Evolutionary conservation across 2,797 vertebrate species (phyloP), one percentile per base, ranked within the genome.

Genomic region (Sebastes jordani): DNA sequence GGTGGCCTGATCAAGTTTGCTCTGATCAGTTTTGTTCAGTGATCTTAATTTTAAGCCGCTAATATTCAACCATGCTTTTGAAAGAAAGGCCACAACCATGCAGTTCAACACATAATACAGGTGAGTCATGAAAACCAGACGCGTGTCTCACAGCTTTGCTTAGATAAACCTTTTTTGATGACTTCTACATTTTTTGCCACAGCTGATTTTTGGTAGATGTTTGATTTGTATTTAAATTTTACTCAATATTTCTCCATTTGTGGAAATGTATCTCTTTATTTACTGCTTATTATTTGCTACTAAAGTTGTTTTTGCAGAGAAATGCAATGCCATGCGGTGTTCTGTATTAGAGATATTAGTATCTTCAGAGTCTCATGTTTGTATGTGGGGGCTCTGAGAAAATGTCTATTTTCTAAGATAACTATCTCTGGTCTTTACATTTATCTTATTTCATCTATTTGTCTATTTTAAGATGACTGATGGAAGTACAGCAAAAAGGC

Each of bases 61-160:
- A 52, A 59, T 6, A 6, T 7, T 64, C 55, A 63, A 6, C 11
- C 32, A 46, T 80, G 32, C 61, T 69, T 89, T 64, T 76, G 38
- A 83, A 70, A 70, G 68, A 38, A 78, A 86, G 23, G 22, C 66
- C 78, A 70, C 70, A 66, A 29, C 78, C 64, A 23, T 56, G 71
- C 80, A 72, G 22, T 72, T 2, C 56, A 25, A 74, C 84, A 71
- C 42, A 60, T 58, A 59, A 62, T 13, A 60, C 67, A 88, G 94
- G 94, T 95, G 77, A 94, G 92, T 92, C 59, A 29, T 49, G 18
- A 59, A 78, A 76, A 55, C 3, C 5, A 20, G 14, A 49, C 0
- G 3, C 56, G 11, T 20, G 18, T 71, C 0, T 20, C 32, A n/a
- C 11, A 56, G 38, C 73, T 70, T 73, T 63, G 10, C 46, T 60